These are phyloP conservation scores for Nannobrachium achirus DNA, from an alignment of 2,113 vertebrate species.

Conservation along the genomic window DNA sequence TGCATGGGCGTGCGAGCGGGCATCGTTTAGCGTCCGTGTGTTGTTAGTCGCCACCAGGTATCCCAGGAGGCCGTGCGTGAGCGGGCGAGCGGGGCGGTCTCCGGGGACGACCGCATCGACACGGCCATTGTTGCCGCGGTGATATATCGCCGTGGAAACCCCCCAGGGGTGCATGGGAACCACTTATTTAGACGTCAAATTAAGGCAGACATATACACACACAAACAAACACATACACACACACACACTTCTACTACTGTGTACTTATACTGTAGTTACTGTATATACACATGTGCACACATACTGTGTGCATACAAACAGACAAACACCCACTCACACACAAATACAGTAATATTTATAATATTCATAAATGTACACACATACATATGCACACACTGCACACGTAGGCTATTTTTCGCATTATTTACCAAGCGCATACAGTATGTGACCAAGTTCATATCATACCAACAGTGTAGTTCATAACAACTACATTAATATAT, in stretches of 20 bases:
- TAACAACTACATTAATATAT: conserved; percentile 5
- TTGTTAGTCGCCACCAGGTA: conserved; percentile 52
- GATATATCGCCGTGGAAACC: conserved; percentile 71
- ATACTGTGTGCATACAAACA: conserved; percentile 14
- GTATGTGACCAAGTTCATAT: neutral
- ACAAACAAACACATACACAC: neutral
- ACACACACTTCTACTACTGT: conserved; percentile 12
- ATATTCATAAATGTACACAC: neutral
- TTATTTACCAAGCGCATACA: neutral
- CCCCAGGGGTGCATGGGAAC: conserved; percentile 49
- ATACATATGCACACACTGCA: neutral
- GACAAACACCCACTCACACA: neutral
- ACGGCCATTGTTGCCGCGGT: conserved; percentile 63
- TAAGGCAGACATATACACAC: conserved; percentile 1
- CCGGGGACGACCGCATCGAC: conserved; percentile 62
- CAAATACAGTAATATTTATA: neutral
- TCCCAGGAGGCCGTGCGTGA: conserved; percentile 71
- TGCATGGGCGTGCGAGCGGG: neutral
- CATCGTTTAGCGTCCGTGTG: conserved; percentile 51
- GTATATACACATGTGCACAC: conserved; percentile 34
- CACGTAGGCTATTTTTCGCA: neutral
- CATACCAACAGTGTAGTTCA: neutral
- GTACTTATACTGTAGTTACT: no score
- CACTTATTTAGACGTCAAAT: conserved; percentile 75
- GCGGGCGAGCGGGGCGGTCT: conserved; percentile 54